phyloP scores from a whole-genome alignment of 2,888 invertebrate species.

The Oligia fasciuncula region DNA sequence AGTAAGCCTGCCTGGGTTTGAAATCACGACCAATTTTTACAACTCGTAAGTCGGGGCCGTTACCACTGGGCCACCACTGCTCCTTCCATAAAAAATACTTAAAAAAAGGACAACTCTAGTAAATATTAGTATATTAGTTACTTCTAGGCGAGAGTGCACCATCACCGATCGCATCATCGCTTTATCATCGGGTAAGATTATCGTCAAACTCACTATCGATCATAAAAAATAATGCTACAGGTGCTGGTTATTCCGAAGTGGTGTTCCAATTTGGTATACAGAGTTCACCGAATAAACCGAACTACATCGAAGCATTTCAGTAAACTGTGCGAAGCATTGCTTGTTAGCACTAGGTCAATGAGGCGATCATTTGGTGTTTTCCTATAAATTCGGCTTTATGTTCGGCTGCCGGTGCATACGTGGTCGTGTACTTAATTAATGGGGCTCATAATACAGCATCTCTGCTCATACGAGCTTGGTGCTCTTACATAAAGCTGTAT shows the following conservation, averaged over 20 bases:
- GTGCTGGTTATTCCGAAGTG: not conserved
- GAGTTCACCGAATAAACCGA: not conserved
- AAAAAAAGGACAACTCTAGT: not conserved
- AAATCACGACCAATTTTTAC: not conserved
- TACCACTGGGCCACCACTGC: not conserved
- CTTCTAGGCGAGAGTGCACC: not conserved
- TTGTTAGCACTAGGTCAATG: slow-evolving; percentile 50
- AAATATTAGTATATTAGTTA: not conserved
- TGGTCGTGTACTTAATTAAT: slow-evolving; percentile 59
- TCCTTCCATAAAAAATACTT: not conserved
- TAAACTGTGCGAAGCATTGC: slow-evolving; percentile 20
- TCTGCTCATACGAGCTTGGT: slow-evolving; percentile 32
- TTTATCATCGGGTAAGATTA: not conserved
- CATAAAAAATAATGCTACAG: not conserved
- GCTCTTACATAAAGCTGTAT: slow-evolving; percentile 29
- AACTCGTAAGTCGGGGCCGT: not conserved
- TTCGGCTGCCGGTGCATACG: slow-evolving; percentile 52
- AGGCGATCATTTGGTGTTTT: slow-evolving; percentile 57
- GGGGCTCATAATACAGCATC: slow-evolving; percentile 45
- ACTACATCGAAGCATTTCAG: slow-evolving; percentile 15
- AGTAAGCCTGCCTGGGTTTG: not conserved
- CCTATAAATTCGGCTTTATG: slow-evolving; percentile 60
- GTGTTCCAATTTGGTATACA: not conserved
- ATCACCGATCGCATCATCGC: not conserved
- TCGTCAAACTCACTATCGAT: not conserved